These are phyloP conservation scores for Oreochromis aureus DNA, from an alignment of 2,113 vertebrate genomes.

Conservation along the genomic window DNA sequence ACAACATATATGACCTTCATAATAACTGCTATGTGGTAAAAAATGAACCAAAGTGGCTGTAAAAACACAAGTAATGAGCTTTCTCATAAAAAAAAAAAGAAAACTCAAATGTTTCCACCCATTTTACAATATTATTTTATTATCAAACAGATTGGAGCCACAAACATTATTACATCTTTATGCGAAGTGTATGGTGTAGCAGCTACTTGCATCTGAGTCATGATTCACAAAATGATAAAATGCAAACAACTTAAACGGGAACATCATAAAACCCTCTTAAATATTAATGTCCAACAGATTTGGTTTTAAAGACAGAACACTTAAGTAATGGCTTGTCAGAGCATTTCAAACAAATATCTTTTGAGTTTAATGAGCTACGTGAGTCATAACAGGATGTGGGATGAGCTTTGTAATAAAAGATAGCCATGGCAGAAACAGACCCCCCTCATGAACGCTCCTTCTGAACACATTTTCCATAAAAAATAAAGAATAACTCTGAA, in stretches of 20 bases:
- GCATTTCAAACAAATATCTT: slow-evolving; percentile 3
- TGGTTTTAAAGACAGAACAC: slow-evolving; percentile 24
- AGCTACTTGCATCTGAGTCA: slow-evolving; percentile 2
- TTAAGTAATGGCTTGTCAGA: slow-evolving; percentile 25
- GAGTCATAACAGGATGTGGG: slow-evolving; percentile 24
- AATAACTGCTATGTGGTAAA: background rate
- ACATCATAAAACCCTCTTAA: slow-evolving; percentile 31
- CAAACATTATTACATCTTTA: slow-evolving; percentile 28
- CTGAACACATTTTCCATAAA: background rate
- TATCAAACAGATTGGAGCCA: slow-evolving; percentile 44
- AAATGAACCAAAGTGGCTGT: background rate
- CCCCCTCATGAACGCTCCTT: background rate
- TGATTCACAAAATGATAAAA: slow-evolving; percentile 47
- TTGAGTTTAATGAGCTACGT: slow-evolving; percentile 6
- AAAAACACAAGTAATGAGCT: slow-evolving; percentile 20
- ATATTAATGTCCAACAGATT: slow-evolving; percentile 58
- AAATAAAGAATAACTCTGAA: background rate
- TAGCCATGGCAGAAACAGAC: background rate
- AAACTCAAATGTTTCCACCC: background rate
- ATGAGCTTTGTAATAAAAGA: slow-evolving; percentile 11
- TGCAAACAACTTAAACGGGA: slow-evolving; percentile 40
- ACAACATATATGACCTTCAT: background rate
- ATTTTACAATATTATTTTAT: slow-evolving; percentile 38
- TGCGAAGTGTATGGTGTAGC: background rate
- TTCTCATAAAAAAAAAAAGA: slow-evolving; percentile 19